Percentiles rank a stretch among this genome's conserved stretches.
Conservation (phyloP, 2,888 invertebrate genomes). For the Drosophila subsilvestris region DNA sequence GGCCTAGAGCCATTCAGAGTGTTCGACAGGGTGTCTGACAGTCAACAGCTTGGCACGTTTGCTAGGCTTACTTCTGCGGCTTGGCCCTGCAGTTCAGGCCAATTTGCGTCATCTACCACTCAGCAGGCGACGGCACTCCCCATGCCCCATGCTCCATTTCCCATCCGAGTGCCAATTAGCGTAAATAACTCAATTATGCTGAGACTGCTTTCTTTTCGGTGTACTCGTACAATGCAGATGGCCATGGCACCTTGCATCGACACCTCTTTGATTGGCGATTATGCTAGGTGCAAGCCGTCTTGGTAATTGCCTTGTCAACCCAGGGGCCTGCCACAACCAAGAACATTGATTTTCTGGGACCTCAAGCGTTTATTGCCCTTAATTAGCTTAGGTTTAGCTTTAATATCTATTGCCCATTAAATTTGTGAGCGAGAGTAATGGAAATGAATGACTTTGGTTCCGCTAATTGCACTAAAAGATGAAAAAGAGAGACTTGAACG, state of each 20-base stretch:
- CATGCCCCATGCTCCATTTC: not conserved
- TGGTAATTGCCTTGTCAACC: slow-evolving; percentile 64
- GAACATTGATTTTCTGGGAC: slow-evolving; percentile 32
- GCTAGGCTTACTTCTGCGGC: slow-evolving; percentile 50
- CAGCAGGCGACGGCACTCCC: not conserved
- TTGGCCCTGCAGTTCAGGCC: slow-evolving; percentile 47
- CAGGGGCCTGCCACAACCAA: not conserved
- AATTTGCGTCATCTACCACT: slow-evolving; percentile 42
- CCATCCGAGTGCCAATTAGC: slow-evolving; percentile 56
- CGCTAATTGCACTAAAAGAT: not conserved
- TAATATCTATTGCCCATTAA: slow-evolving; percentile 13
- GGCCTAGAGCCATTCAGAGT: slow-evolving; percentile 18
- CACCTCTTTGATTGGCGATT: slow-evolving; percentile 69
- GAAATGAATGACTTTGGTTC: slow-evolving; percentile 45
- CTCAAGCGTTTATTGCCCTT: slow-evolving; percentile 45
- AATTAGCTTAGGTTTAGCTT: slow-evolving; percentile 42
- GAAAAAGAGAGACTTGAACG: slow-evolving; percentile 9
- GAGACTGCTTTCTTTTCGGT: slow-evolving; percentile 19
- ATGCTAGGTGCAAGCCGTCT: slow-evolving; percentile 37
- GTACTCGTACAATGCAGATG: slow-evolving; percentile 7
- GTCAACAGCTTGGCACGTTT: slow-evolving; percentile 52
- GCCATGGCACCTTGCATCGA: slow-evolving; percentile 45
- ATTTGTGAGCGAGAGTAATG: slow-evolving; percentile 26
- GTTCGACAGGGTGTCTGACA: slow-evolving; percentile 16
- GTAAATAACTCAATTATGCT: slow-evolving; percentile 73